Evolutionary conservation across 2,888 invertebrate genomes (phyloP).

Genomic region (Ligdia adustata): DNA sequence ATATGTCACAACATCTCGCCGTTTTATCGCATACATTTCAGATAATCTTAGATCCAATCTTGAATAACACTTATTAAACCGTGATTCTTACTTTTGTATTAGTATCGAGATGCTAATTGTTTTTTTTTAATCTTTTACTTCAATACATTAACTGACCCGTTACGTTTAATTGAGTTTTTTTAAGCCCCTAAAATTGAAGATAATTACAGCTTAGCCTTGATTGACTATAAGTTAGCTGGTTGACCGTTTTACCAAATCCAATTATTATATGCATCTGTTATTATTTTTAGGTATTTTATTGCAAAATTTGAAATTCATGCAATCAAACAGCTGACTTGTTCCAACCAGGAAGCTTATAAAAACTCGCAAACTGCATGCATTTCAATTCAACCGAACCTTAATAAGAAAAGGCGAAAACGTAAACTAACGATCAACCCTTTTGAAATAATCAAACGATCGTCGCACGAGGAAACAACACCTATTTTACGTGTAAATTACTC

Average conservation of each 20-base stretch:
- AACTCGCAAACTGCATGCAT: slow-evolving; percentile 59
- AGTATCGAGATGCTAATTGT: no score
- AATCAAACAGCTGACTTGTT: slow-evolving; percentile 10
- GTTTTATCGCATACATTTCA: no score
- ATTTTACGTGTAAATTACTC: no score
- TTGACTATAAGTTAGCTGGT: slow-evolving; percentile 26
- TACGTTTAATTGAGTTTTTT: no score
- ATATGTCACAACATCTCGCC: no score
- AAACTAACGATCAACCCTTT: slow-evolving; percentile 83
- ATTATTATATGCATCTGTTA: no score
- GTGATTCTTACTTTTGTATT: no score
- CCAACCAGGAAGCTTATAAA: slow-evolving; percentile 16
- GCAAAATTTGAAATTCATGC: slow-evolving; percentile 2
- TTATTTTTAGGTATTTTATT: not conserved
- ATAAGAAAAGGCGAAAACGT: slow-evolving; percentile 56
- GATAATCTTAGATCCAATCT: no score
- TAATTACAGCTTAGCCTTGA: slow-evolving; percentile 11
- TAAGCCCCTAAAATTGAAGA: slow-evolving; percentile 7
- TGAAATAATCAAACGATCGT: slow-evolving; percentile 72
- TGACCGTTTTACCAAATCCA: no score
- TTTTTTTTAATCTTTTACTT: no score
- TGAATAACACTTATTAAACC: no score
- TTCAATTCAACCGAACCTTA: slow-evolving; percentile 69
- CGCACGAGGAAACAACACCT: slow-evolving; percentile 58
- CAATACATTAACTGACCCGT: no score